Base-by-base conservation (phyloP, 53 echinoderm and acorn worm species). In the Crossaster papposus region DNA sequence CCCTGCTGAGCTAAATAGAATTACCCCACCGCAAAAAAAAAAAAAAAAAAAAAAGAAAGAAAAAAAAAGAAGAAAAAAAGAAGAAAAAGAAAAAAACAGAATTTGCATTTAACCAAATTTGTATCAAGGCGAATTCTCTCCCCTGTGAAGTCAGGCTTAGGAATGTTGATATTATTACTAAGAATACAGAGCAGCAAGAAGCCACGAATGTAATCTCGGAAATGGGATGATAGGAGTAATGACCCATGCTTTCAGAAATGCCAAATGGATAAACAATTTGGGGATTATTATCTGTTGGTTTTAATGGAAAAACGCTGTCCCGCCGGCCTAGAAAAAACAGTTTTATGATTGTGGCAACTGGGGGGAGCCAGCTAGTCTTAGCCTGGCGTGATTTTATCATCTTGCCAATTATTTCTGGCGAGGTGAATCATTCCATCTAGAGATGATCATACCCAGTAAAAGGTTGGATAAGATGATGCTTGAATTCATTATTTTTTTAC, bases 251-350 rank as follows among this genome's bases (percentile, higher is more conserved):
- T 63, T 63, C 75, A 87, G 76, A 87, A 87, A 87, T 87, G 87
- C 77, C 87, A 87, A 87, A 87, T 87, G 87, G 87, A 87, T 87
- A 87, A 87, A 87, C 87, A 87, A 87, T 87, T 87, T 87, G 62
- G 87, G 87, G 87, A 87, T 87, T 87, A 87, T 70, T 84, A 84
- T 77, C 76, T 76, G 17, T 75, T 62, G 77, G 77, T 87, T 86
- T 87, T 75, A 87, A 87, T 87, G 87, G 87, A 87, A 87, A 87
- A 76, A 34, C 58, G 77, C 17, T 55, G 76, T 54, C 35, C 62
- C 31, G 34, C 23, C 13, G 5, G 58, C 62, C 87, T 64, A 31
- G 35, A 55, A 76, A 77, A 87, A 87, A 75, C 33, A 54, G 13
- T 26, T 33, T 79, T 54, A 14, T 64, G 62, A 36, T 87, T 77